Conservation (phyloP, 2,888 invertebrate species). For the Julus scandinavius region DNA sequence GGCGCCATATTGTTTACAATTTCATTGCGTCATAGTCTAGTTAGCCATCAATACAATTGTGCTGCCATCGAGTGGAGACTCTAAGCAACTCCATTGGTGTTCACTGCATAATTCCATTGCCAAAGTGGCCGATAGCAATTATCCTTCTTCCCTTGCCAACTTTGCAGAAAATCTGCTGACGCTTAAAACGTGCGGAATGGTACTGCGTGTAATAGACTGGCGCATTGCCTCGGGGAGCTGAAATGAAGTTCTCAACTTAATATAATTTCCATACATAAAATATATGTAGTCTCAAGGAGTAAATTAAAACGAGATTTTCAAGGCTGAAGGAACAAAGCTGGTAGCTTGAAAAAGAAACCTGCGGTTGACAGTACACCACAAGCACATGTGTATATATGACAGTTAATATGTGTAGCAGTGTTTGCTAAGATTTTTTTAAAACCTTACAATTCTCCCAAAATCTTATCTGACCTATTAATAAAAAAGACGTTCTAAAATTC, state of each 20-base stretch:
- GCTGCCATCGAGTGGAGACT: background rate
- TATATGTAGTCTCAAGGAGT: slow-evolving; percentile 21
- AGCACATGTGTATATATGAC: background rate
- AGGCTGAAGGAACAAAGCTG: background rate
- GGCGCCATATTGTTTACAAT: too few relatives aligned
- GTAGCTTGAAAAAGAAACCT: background rate
- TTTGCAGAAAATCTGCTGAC: slow-evolving; percentile 45
- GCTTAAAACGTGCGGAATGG: slow-evolving; percentile 6
- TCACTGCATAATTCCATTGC: background rate
- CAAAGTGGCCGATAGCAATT: slow-evolving; percentile 17
- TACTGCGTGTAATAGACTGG: slow-evolving; percentile 40
- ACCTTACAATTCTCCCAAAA: background rate
- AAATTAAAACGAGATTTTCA: slow-evolving; percentile 9
- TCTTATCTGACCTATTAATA: background rate
- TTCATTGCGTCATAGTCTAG: too few relatives aligned
- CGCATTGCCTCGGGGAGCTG: slow-evolving; percentile 29
- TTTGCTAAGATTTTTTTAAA: background rate
- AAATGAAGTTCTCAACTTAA: slow-evolving; percentile 18
- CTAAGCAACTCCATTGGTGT: background rate
- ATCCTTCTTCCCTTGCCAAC: background rate
- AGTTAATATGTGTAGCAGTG: background rate
- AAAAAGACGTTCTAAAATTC: too few relatives aligned
- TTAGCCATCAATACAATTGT: background rate
- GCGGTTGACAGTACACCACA: background rate
- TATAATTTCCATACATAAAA: slow-evolving; percentile 32